Base-by-base conservation (phyloP, 2,888 invertebrate genomes). In the Coleophora flavipennella region DNA sequence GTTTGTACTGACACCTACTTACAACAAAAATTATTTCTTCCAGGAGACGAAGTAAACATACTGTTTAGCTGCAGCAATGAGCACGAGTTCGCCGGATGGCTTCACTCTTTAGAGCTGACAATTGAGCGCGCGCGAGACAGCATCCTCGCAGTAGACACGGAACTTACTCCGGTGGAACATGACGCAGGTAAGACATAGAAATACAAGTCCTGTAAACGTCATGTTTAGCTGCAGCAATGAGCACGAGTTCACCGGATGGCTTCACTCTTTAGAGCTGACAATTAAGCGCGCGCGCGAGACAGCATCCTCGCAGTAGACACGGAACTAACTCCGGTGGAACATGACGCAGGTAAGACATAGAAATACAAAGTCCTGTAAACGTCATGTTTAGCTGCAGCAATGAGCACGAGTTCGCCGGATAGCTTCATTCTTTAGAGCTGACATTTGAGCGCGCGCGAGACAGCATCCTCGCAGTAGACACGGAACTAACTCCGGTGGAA, bases 371-470 rank as follows among this genome's bases (percentile, higher is more conserved):
- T n/a, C n/a, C n/a, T n/a, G 80, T 92, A 51, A 92, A 93, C 27
- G 84, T 98, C 34, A 90, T 95, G 31, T 90, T 97, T 31, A 96
- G 96, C 45, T 94, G 93, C n/a, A 93, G 90, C 65, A 93, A 91
- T 48, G 91, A 92, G 47, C 91, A 91, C 43, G 97, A 98, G 68
- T 96, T 92, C 71, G 88, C 90, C 48, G 89, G 92, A 43, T 98
- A 97, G 98, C 85, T 94, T 53, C 90, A 90, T 48, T 94, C 96
- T 59, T 77, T 93, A 51, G 87, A 62, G 88, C 90, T 35, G 67
- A 89, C 53, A 55, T 76, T 55, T 61, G 61, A 60, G 7, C 40
- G 33, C 14, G 73, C 72, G 35, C 54, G 44, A 1, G 59, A 51
- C 13, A 44, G 44, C 1, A 54, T 55, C 12, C 44, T 49, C 0